phyloP scores from a whole-genome alignment of 1,140 invertebrate species.

The Polypedilum vanderplanki region DNA sequence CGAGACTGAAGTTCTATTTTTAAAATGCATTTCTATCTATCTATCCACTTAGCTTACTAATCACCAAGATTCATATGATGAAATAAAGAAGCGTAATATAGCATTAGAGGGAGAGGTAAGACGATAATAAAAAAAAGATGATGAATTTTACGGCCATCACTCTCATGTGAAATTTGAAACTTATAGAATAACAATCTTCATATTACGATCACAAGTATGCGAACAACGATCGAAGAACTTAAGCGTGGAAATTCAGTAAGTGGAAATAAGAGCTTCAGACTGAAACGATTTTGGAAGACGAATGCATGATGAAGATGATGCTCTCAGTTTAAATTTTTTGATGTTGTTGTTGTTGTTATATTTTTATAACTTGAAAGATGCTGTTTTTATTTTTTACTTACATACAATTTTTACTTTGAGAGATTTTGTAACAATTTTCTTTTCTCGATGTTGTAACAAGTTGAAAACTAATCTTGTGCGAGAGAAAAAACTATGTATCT shows the following conservation, averaged over 20 bases:
- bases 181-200: slow-evolving; percentile 5
- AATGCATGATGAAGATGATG: slow-evolving; percentile 5
- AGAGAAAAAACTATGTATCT: no score
- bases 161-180: not conserved
- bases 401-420: not conserved
- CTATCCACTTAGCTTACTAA: not conserved
- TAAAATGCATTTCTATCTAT: not conserved
- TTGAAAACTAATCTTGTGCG: not conserved
- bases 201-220: not conserved
- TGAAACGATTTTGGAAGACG: not conserved
- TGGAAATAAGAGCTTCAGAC: not conserved
- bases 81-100: not conserved
- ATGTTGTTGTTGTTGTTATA: not conserved
- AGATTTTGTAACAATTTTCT: slow-evolving; percentile 1
- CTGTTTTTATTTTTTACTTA: slow-evolving; percentile 20
- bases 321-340: not conserved
- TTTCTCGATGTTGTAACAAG: not conserved
- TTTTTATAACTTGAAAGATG: slow-evolving; percentile 19
- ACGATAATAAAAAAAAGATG: not conserved
- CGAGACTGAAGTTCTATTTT: not conserved
- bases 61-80: slow-evolving; percentile 11
- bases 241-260: slow-evolving; percentile 19
- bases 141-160: not conserved
- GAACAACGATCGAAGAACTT: slow-evolving; percentile 10
- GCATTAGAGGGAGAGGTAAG: not conserved